Evolutionary conservation across 2,888 invertebrate species (phyloP), one percentile per base, ranked within the genome.

Genomic region (Clistopyga incitator): DNA sequence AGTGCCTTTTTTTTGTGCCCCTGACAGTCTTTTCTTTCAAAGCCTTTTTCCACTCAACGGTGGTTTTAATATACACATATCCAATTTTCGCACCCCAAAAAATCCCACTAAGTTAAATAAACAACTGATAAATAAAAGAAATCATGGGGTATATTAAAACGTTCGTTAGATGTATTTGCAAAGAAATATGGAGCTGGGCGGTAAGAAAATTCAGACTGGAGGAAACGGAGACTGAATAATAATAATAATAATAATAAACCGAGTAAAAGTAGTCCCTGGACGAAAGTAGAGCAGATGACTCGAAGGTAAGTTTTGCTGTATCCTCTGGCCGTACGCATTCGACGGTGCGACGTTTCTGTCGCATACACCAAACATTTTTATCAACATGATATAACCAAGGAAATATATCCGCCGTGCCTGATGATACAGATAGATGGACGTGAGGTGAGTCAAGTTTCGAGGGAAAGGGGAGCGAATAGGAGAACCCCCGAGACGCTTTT

Each of bases 401-500:
- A 52, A 47, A 42, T 71, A 59, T 56, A 38, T 45, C 6, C 29
- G 72, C 10, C 52, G 56, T n/a, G 42, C 8, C 47, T 47, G 25
- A 47, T 59, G 13, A 52, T 78, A 76, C 8, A 23, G 59, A 68
- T 78, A 70, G 25, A 68, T 67, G 76, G 42, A 77, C 23, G 56
- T 20, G 23, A 25, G 59, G 56, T 74, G 68, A 78, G 72, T 78
- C 75, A 70, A 81, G 78, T 84, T 81, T 38, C 38, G 20, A 70
- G 59, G 61, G 75, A 81, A 78, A 78, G 52, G 77, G 74, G 76
- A 72, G 67, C 70, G 78, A 70, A 81, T 65, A 70, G 54, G 84
- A 84, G 78, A 78, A 81, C 78, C 78, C 80, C 78, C 64, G 56
- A 78, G 78, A 75, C 74, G 75, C 80, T 84, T 84, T 84, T 81